Percentiles rank a stretch among this genome's conserved stretches.
These are phyloP conservation scores for Apantesis nais DNA, from an alignment of 2,888 invertebrate genomes.

Conservation along the genomic window DNA sequence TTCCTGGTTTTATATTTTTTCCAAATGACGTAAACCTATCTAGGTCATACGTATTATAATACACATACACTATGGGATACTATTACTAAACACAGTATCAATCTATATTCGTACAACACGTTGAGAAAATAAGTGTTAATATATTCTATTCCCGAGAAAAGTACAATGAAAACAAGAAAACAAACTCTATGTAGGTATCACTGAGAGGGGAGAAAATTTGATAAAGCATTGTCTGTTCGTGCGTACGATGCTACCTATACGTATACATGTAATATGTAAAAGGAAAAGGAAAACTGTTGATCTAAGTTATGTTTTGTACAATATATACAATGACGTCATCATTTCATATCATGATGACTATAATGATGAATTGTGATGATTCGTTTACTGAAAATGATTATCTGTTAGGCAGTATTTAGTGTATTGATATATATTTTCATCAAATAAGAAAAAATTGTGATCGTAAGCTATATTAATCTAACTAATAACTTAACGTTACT, in stretches of 20 bases:
- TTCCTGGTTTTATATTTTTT: neutral
- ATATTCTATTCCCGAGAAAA: slow-evolving; percentile 27
- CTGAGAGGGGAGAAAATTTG: slow-evolving; percentile 15
- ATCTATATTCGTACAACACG: slow-evolving; percentile 25
- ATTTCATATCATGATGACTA: neutral
- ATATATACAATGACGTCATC: slow-evolving; percentile 1
- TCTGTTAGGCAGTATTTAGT: too few relatives aligned
- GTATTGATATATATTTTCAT: too few relatives aligned
- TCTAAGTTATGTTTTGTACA: neutral
- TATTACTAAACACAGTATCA: slow-evolving; percentile 22
- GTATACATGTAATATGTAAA: slow-evolving; percentile 5
- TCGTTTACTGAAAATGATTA: neutral
- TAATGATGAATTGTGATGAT: neutral
- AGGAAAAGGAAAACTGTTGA: slow-evolving; percentile 13
- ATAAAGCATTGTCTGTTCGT: slow-evolving; percentile 21
- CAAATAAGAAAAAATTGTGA: too few relatives aligned
- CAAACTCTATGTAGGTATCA: slow-evolving; percentile 15
- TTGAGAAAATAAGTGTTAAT: slow-evolving; percentile 31
- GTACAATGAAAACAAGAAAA: slow-evolving; percentile 33
- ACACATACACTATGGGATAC: neutral
- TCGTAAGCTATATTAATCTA: too few relatives aligned
- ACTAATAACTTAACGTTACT: too few relatives aligned
- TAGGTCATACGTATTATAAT: neutral
- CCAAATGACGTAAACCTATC: neutral
- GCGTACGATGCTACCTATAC: slow-evolving; percentile 8